Conservation (phyloP, 2,113 vertebrate genomes). For the Campylorhamphus procurvoides region DNA sequence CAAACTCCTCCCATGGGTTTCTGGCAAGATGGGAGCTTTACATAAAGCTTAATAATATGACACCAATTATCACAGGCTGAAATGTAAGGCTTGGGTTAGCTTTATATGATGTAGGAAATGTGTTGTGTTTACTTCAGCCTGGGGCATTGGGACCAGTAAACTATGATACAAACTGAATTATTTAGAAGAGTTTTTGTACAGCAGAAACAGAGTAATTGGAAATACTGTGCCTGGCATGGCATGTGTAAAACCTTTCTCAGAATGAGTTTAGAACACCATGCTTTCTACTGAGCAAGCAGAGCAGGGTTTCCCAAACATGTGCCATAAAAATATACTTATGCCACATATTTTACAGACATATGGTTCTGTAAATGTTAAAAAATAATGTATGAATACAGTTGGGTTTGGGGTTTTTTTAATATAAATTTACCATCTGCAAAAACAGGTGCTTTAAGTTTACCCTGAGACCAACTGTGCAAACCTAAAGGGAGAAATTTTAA, state of each 20-base stretch:
- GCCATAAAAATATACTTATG: neutral
- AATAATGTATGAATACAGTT: slow-evolving; percentile 1
- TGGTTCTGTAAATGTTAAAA: slow-evolving; percentile 47
- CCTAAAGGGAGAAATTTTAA: slow-evolving; percentile 36
- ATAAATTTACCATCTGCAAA: slow-evolving; percentile 23
- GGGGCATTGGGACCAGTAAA: slow-evolving; percentile 30
- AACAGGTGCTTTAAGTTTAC: slow-evolving; percentile 51
- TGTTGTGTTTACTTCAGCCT: slow-evolving; percentile 21
- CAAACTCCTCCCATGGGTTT: neutral
- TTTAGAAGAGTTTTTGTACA: neutral
- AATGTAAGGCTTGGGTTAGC: slow-evolving; percentile 22
- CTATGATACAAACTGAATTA: slow-evolving; percentile 14
- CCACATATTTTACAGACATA: slow-evolving; percentile 35
- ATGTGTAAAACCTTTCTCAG: neutral
- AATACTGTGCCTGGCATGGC: neutral
- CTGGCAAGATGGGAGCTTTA: neutral
- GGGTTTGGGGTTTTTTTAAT: neutral
- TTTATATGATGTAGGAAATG: slow-evolving; percentile 22
- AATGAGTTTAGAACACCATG: neutral
- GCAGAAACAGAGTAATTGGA: slow-evolving; percentile 1
- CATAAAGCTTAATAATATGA: neutral
- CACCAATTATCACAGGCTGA: slow-evolving; percentile 16
- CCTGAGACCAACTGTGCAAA: slow-evolving; percentile 42
- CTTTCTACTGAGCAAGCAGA: neutral
- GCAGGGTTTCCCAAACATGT: slow-evolving; percentile 18